These are phyloP conservation scores for Steinernema khuongi DNA, from an alignment of 1,140 invertebrate species.

Conservation along the genomic window DNA sequence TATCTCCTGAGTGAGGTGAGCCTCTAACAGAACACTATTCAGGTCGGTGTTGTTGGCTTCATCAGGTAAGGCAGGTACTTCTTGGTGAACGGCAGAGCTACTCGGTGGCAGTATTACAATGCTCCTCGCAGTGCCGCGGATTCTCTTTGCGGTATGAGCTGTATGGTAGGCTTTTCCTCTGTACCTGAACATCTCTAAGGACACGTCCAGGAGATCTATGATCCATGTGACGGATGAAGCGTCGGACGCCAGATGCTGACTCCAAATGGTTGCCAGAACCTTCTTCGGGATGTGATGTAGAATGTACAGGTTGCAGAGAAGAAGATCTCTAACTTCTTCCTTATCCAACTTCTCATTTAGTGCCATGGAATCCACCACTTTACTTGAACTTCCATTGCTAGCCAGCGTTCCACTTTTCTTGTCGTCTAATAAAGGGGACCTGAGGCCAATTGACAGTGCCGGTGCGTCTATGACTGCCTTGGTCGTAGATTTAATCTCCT, in stretches of 20 bases:
- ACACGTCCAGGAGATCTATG: constrained; percentile 46
- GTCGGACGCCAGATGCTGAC: constrained; percentile 16
- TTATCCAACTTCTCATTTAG: constrained; percentile 70
- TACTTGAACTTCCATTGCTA: not conserved
- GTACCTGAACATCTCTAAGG: constrained; percentile 46
- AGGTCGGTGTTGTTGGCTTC: not conserved
- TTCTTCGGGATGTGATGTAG: constrained; percentile 71
- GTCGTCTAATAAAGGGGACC: not conserved
- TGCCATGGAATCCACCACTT: not conserved
- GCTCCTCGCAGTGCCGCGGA: not conserved
- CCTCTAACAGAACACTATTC: constrained; percentile 65
- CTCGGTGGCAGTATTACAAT: not conserved
- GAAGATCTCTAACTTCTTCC: constrained; percentile 76
- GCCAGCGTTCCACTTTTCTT: not conserved
- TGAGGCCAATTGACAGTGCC: not conserved
- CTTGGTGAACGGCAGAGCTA: not conserved
- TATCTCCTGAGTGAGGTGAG: constrained; percentile 78
- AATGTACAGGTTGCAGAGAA: constrained; percentile 82
- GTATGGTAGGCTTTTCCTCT: constrained; percentile 32
- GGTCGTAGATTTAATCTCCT: constrained; percentile 61
- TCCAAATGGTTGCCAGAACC: constrained; percentile 38
- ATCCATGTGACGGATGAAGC: constrained; percentile 20
- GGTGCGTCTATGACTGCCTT: not conserved
- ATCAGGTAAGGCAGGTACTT: not conserved
- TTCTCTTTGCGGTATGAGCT: not conserved